Base-by-base conservation (phyloP, 2,113 vertebrate genomes). In the Ophthalmolycus amberensis region DNA sequence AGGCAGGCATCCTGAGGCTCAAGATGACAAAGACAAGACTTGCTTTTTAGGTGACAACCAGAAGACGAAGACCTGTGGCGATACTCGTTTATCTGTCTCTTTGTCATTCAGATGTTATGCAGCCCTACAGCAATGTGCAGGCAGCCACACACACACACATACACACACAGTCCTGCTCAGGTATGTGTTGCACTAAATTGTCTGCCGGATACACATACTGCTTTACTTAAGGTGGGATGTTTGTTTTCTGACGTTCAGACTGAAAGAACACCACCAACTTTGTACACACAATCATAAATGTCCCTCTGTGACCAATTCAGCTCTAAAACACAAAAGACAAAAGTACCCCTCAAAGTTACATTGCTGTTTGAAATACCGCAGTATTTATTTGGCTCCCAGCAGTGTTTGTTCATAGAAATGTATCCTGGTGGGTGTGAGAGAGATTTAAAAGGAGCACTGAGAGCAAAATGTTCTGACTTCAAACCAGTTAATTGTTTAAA, bases 51-150 rank as follows among this genome's bases (percentile, higher is more conserved):
- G 25, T 79, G 66, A 75, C 75, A 67, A 64, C 8, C 46, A 48
- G 18, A 18, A 40, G 16, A 77, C 1, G 3, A 20, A 29, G 63
- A 74, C 74, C 70, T 70, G 56, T 50, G 79, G 84, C n/a, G 1
- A 69, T 38, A 50, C 42, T 65, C 34, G 16, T 65, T 66, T 34
- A 38, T 73, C 62, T 64, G 20, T 67, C 27, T 63, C 8, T 70
- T 34, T 77, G 48, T 81, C 65, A 75, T 69, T 52, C 48, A 78
- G 77, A 68, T 84, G 58, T 80, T 27, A 64, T 48, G 69, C 72
- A 68, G 46, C 76, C 73, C 77, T 44, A n/a, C 11, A 6, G 77
- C 73, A 37, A 29, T 14, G 38, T 62, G 68, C 37, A 32, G 42
- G 56, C 52, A 42, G n/a, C 9, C 37, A 38, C 34, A 25, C 42